Evolutionary conservation across 2,888 invertebrate genomes (phyloP).

Genomic region (Cactoblastis cactorum): DNA sequence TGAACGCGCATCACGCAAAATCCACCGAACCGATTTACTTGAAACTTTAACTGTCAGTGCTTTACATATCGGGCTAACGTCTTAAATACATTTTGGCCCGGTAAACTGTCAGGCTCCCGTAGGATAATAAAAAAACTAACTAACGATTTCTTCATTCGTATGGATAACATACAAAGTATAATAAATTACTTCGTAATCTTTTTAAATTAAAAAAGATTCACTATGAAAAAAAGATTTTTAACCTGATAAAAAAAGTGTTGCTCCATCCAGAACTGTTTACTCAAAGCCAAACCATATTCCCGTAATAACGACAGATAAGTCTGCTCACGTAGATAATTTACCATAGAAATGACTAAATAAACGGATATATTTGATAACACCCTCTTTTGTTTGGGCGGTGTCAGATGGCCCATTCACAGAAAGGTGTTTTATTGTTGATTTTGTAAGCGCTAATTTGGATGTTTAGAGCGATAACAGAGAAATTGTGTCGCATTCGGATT

Average conservation of each 20-base stretch:
- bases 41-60: too few relatives aligned
- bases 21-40: too few relatives aligned
- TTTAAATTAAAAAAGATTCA: too few relatives aligned
- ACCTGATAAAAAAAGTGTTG: neutral
- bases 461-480: slow-evolving; percentile 5
- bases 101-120: too few relatives aligned
- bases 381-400: slow-evolving; percentile 22
- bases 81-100: too few relatives aligned
- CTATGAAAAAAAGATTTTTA: neutral
- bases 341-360: slow-evolving; percentile 53
- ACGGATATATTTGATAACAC: slow-evolving; percentile 42
- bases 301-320: slow-evolving; percentile 35
- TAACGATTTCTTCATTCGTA: too few relatives aligned
- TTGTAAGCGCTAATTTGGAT: slow-evolving; percentile 12
- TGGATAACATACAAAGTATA: too few relatives aligned
- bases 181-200: too few relatives aligned
- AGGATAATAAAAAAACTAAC: too few relatives aligned
- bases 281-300: slow-evolving; percentile 3
- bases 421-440: slow-evolving; percentile 13
- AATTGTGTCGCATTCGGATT: neutral
- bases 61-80: too few relatives aligned
- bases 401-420: slow-evolving; percentile 11
- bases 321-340: slow-evolving; percentile 46
- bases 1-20: too few relatives aligned
- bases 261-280: neutral